Evolutionary conservation across 2,888 invertebrate species (phyloP).

Genomic region (Microplitis manilae): DNA sequence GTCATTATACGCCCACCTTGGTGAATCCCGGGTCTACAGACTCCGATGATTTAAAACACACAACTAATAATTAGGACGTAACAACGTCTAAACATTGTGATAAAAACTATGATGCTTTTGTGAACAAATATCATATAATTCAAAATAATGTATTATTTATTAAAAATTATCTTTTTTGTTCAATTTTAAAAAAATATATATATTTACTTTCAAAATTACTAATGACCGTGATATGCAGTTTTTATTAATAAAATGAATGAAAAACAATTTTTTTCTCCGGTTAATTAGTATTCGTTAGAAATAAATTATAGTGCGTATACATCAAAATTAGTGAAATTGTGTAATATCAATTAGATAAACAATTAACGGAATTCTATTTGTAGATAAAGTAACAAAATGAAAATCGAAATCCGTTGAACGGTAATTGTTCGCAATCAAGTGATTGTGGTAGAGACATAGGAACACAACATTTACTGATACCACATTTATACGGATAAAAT

Average conservation of each 20-base stretch:
- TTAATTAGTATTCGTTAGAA: too few species aligned
- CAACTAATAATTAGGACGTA: conserved; percentile 41
- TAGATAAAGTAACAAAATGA: too few species aligned
- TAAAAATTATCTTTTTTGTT: too few species aligned
- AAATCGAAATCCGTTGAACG: background rate
- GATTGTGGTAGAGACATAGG: background rate
- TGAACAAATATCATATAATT: conserved; percentile 12
- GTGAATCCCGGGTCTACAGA: conserved; percentile 36
- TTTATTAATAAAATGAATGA: too few species aligned
- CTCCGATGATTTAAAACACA: conserved; percentile 42
- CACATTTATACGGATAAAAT: background rate
- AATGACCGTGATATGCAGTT: too few species aligned
- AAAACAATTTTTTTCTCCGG: too few species aligned
- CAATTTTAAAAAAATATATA: too few species aligned
- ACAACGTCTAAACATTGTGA: conserved; percentile 39
- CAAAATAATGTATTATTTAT: too few species aligned
- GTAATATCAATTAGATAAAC: background rate
- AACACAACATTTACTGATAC: conserved; percentile 15
- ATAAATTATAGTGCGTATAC: background rate
- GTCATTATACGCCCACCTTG: conserved; percentile 43
- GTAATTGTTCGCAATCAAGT: background rate
- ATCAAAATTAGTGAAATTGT: background rate
- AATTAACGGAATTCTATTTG: background rate
- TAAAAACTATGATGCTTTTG: conserved; percentile 16
- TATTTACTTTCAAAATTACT: too few species aligned